Percentiles rank a stretch among this genome's conserved stretches.
phyloP scores from a whole-genome alignment of 2,888 invertebrate species.

The Apomyelois bistriatella region DNA sequence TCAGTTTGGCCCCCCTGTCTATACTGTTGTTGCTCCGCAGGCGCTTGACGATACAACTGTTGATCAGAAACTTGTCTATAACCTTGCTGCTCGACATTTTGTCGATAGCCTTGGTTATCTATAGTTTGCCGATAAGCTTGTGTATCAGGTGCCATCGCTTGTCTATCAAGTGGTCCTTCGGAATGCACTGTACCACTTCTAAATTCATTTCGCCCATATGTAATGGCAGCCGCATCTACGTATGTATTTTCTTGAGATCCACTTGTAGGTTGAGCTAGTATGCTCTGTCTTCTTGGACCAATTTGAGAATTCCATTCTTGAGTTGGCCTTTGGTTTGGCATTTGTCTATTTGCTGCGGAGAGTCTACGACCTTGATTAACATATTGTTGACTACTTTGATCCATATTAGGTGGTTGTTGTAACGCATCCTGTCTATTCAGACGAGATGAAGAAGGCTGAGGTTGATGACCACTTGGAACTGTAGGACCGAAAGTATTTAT shows the following conservation, averaged over 20 bases:
- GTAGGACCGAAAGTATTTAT: conserved; percentile 43
- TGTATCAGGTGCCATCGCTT: conserved; percentile 41
- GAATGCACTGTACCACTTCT: conserved; percentile 65
- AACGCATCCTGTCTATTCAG: conserved; percentile 48
- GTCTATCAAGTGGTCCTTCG: conserved; percentile 52
- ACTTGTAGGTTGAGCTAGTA: conserved; percentile 59
- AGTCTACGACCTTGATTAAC: conserved; percentile 57
- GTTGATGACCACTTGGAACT: conserved; percentile 38
- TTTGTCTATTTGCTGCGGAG: conserved; percentile 52
- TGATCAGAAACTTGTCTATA: conserved; percentile 47
- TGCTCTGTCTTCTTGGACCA: conserved; percentile 56
- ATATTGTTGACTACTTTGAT: conserved; percentile 59
- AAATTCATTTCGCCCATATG: conserved; percentile 55
- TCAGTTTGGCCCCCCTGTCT: conserved; percentile 63
- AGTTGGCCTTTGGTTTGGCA: conserved; percentile 49
- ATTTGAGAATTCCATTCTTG: conserved; percentile 63
- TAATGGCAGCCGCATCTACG: conserved; percentile 44
- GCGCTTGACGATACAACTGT: conserved; percentile 43
- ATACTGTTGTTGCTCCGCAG: conserved; percentile 60
- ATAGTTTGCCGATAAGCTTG: conserved; percentile 48
- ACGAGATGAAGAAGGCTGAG: conserved; percentile 42
- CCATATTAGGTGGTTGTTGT: conserved; percentile 55
- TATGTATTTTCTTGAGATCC: conserved; percentile 52
- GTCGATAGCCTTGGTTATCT: conserved; percentile 53
- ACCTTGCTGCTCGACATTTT: conserved; percentile 45